Percentiles rank a stretch among this genome's conserved stretches.
These are phyloP conservation scores for Parascotia fuliginaria DNA, from an alignment of 2,888 invertebrate species.

Conservation along the genomic window DNA sequence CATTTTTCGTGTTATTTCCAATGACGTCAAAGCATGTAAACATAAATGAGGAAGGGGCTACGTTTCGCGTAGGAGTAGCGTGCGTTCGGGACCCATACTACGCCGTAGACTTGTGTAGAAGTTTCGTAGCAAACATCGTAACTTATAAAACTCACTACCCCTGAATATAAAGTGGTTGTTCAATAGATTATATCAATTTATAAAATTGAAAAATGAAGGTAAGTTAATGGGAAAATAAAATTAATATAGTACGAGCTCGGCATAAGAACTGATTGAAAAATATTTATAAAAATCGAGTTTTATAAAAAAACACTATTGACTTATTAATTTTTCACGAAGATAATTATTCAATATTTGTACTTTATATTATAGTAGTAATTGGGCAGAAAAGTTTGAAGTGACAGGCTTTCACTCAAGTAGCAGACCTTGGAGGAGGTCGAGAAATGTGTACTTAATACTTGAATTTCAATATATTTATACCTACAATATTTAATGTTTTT, in stretches of 20 bases:
- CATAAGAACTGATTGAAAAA: no score
- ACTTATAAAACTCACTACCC: conserved; percentile 28
- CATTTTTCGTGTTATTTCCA: conserved; percentile 19
- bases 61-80: conserved; percentile 42
- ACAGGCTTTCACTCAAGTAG: no score
- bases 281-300: no score
- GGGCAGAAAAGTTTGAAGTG: no score
- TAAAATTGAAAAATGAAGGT: conserved; percentile 14
- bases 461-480: no score
- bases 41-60: conserved; percentile 31
- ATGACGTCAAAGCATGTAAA: conserved; percentile 28
- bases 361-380: no score
- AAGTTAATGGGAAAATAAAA: conserved; percentile 37
- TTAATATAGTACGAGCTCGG: conserved; percentile 38
- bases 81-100: conserved; percentile 36
- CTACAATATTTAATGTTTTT: no score
- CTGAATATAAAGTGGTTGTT: conserved; percentile 37
- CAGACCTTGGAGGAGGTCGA: no score
- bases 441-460: no score
- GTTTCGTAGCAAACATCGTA: conserved; percentile 34
- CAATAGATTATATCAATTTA: conserved; percentile 21
- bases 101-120: conserved; percentile 50
- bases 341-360: no score
- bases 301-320: no score
- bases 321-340: no score